Conservation (phyloP, 2,113 vertebrate species). For the Patagioenas fasciata region DNA sequence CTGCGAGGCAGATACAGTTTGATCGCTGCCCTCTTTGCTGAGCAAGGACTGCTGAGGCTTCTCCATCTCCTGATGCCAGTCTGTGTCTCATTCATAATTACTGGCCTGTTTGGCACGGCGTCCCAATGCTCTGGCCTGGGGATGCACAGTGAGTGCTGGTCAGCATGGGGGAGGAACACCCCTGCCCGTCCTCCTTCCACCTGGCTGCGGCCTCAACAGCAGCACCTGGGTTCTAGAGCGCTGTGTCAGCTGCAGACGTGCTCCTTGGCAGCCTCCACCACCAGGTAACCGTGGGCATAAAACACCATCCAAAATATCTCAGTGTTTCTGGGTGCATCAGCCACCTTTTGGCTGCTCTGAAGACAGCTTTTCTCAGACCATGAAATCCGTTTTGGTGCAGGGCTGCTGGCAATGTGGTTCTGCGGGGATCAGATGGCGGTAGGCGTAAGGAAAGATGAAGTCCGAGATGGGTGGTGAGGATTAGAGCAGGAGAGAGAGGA, state of each 20-base stretch:
- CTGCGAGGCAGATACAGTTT: neutral
- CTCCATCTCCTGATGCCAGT: neutral
- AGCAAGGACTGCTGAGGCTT: neutral
- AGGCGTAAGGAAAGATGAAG: neutral
- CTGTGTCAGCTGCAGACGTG: accelerated
- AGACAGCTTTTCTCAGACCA: neutral
- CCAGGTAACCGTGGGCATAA: too few relatives aligned
- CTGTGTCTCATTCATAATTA: neutral
- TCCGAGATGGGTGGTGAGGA: neutral
- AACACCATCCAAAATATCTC: neutral
- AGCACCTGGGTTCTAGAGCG: neutral
- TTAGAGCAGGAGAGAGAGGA: neutral
- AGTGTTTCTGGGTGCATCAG: neutral
- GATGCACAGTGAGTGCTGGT: neutral
- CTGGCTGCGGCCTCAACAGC: neutral
- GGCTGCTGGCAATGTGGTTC: neutral
- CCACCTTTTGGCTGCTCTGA: neutral
- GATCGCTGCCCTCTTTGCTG: neutral
- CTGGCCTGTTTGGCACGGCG: neutral
- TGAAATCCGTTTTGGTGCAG: neutral
- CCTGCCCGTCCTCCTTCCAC: neutral
- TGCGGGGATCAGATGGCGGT: neutral
- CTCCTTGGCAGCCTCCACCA: neutral
- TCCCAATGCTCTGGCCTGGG: neutral
- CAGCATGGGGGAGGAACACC: neutral